phyloP scores from a whole-genome alignment of 2,888 invertebrate genomes.

The Caenorhabditis sp. region DNA sequence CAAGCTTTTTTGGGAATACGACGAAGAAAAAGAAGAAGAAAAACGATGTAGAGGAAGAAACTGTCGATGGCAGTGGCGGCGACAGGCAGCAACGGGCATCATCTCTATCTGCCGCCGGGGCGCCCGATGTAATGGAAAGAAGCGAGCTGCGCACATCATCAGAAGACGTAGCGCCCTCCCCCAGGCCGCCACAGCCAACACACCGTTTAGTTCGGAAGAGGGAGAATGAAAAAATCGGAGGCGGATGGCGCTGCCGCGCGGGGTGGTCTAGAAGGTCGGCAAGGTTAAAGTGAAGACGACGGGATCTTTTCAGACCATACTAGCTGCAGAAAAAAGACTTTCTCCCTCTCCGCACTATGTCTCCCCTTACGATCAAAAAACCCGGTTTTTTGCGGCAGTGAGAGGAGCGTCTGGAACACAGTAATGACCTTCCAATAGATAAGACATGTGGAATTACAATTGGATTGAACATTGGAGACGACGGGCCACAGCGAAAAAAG shows the following conservation, averaged over 20 bases:
- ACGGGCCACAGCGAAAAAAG: conserved; percentile 27
- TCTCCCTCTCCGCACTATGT: conserved; percentile 57
- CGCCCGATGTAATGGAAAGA: conserved; percentile 56
- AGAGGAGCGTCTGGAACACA: conserved; percentile 65
- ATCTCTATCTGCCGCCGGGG: conserved; percentile 56
- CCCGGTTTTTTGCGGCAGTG: conserved; percentile 59
- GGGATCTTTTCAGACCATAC: conserved; percentile 63
- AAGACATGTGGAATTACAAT: conserved; percentile 62
- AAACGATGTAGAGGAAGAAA: conserved; percentile 58
- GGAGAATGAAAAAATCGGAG: conserved; percentile 56
- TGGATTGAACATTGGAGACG: conserved; percentile 58
- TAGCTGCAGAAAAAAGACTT: conserved; percentile 56
- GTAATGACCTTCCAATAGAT: conserved; percentile 68
- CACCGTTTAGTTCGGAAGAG: conserved; percentile 63
- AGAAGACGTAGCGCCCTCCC: conserved; percentile 38
- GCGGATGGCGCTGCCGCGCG: conserved; percentile 38
- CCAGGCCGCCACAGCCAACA: conserved; percentile 21
- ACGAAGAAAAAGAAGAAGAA: conserved; percentile 52
- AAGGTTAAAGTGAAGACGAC: conserved; percentile 62
- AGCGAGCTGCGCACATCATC: conserved; percentile 61
- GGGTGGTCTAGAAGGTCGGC: conserved; percentile 57
- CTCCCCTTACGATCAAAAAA: conserved; percentile 48
- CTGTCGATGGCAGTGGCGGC: conserved; percentile 64
- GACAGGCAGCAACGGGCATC: conserved; percentile 53
- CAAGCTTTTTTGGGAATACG: conserved; percentile 66